Evolutionary conservation across 2,113 vertebrate genomes (phyloP).

Genomic region (Mormyrus iriodes): DNA sequence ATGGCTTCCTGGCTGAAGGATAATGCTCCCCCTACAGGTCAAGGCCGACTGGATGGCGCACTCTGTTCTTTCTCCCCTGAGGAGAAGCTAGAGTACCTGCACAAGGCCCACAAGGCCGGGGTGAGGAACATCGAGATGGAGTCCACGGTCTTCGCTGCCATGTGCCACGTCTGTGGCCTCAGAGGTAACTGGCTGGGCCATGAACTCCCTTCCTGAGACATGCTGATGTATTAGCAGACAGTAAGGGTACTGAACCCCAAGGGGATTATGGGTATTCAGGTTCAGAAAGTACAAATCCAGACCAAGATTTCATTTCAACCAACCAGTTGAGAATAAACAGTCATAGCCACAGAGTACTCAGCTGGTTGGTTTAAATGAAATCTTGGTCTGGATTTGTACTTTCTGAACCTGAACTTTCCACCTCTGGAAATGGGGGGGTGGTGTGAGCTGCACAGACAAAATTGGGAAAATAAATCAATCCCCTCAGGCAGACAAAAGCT

Average conservation of each 20-base stretch:
- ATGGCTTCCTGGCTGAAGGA: background rate
- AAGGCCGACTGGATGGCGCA: constrained; percentile 73
- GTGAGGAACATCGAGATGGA: constrained; percentile 86
- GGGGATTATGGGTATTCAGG: background rate
- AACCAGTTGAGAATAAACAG: background rate
- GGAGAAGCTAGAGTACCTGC: constrained; percentile 75
- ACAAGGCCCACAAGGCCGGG: constrained; percentile 62
- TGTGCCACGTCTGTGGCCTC: constrained; percentile 75
- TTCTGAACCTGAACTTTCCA: background rate
- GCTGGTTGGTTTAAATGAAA: background rate
- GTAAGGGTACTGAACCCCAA: background rate
- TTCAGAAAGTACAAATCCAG: background rate
- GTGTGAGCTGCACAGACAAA: background rate
- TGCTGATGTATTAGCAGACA: background rate
- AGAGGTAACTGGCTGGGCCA: constrained; percentile 56
- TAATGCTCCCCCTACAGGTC: constrained; percentile 52
- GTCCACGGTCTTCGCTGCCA: constrained; percentile 74
- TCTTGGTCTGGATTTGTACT: background rate
- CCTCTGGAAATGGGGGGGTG: background rate
- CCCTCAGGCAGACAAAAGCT: background rate
- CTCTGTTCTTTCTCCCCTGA: constrained; percentile 77
- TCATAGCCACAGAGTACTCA: background rate
- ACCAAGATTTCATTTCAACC: background rate
- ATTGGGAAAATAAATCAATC: background rate
- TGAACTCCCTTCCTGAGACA: background rate